Percentiles rank a stretch among this genome's conserved stretches.
These are phyloP conservation scores for Bovichtus diacanthus DNA, from an alignment of 2,797 vertebrate species.

Conservation along the genomic window DNA sequence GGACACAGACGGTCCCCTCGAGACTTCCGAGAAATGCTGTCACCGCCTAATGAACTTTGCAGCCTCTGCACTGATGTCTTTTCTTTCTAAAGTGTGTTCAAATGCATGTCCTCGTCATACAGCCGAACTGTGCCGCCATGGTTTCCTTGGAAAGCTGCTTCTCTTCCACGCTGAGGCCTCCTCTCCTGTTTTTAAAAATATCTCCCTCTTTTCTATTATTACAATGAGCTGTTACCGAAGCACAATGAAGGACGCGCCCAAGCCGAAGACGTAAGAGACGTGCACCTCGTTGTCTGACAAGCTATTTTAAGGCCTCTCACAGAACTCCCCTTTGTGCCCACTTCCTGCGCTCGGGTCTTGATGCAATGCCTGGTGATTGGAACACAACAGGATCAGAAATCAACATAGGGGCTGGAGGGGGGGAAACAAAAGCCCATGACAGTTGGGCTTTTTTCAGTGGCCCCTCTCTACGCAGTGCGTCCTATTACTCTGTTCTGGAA, in stretches of 20 bases:
- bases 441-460: no score
- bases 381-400: slow-evolving; percentile 15
- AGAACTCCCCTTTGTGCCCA: slow-evolving; percentile 80
- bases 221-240: slow-evolving; percentile 25
- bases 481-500: no score
- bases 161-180: slow-evolving; percentile 8
- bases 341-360: slow-evolving; percentile 73
- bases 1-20: slow-evolving; percentile 37
- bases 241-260: slow-evolving; percentile 35
- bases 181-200: slow-evolving; percentile 45
- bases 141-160: slow-evolving; percentile 32
- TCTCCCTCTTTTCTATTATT: slow-evolving; percentile 16
- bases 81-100: slow-evolving; percentile 64
- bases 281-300: slow-evolving; percentile 34
- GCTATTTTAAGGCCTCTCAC: slow-evolving; percentile 68
- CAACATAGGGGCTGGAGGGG: background rate
- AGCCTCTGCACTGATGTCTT: slow-evolving; percentile 63
- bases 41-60: slow-evolving; percentile 70
- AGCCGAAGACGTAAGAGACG: slow-evolving; percentile 20
- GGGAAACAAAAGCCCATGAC: slow-evolving; percentile 20
- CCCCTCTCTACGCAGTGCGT: no score
- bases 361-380: slow-evolving; percentile 52
- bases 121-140: slow-evolving; percentile 4
- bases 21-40: slow-evolving; percentile 66
- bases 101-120: slow-evolving; percentile 56